Base-by-base conservation (phyloP, 2,113 vertebrate genomes). In the Cnemophilus loriae region DNA sequence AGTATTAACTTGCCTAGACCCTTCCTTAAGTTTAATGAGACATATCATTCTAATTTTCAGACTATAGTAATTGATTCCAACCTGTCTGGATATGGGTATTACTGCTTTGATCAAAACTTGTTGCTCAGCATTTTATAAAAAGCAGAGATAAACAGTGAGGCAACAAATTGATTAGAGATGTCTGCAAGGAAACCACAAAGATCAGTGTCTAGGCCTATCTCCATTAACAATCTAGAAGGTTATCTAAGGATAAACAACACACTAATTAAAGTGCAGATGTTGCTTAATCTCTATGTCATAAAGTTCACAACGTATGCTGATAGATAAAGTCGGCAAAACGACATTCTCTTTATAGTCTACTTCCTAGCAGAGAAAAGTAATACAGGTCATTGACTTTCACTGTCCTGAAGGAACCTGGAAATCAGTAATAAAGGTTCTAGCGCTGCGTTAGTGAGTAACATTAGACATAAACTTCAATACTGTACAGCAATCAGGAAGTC, bases 181-280 rank as follows among this genome's bases (percentile, higher is more conserved):
- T 92, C 93, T 95, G 87, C 0, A 0, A 92, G 76, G 80, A 96
- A 96, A 96, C 93, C 88, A 89, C 95, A 90, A 70, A 77, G 76
- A 81, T 56, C 65, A 52, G 90, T 49, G 79, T 26, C 68, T 67
- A 93, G 47, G 52, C 64, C 82, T 93, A 95, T 94, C 92, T 93
- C 73, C 50, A 96, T 78, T 75, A 95, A 52, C 53, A 57, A 95
- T 96, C 95, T 95, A 90, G 60, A 93, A 95, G 93, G 92, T 95
- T 95, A 97, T 78, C 83, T 97, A 68, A 90, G 95, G 85, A 94
- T 89, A 95, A 94, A 88, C 46, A 95, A 53, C 35, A 59, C 23
- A n/a, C 49, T 95, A 95, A 96, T 91, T 91, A 89, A 64, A 87
- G 70, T 68, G 52, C 64, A 96, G 83, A 90, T 81, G 90, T 78